Evolutionary conservation across 1,140 invertebrate genomes (phyloP).

Genomic region (Bactericera cockerelli): DNA sequence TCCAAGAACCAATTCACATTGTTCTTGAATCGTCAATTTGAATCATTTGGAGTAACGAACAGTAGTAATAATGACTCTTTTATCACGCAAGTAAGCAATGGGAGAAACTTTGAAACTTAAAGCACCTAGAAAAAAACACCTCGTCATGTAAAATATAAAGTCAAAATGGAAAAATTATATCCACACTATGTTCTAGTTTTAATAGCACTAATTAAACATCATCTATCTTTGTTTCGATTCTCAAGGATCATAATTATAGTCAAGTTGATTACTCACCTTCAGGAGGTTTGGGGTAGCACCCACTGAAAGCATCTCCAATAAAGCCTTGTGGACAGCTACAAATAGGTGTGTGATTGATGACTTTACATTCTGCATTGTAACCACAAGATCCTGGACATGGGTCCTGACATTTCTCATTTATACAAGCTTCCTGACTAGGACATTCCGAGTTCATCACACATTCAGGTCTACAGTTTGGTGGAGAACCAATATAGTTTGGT

Average conservation of each 20-base stretch:
- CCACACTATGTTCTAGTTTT: too few species aligned
- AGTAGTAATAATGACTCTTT: too few species aligned
- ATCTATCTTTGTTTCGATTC: constrained; percentile 21
- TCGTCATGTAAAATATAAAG: too few species aligned
- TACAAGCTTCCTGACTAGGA: constrained; percentile 47
- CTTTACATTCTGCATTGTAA: constrained; percentile 37
- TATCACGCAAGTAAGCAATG: too few species aligned
- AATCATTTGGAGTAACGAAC: too few species aligned
- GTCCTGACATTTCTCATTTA: constrained; percentile 51
- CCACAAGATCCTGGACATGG: constrained; percentile 58
- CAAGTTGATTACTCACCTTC: constrained; percentile 27
- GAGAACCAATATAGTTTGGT: constrained; percentile 39
- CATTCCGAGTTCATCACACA: constrained; percentile 56
- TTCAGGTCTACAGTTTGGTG: constrained; percentile 56
- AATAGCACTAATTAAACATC: too few species aligned
- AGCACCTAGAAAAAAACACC: too few species aligned
- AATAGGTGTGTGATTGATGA: constrained; percentile 38
- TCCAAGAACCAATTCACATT: too few species aligned
- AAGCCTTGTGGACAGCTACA: constrained; percentile 38
- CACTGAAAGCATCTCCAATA: constrained; percentile 40
- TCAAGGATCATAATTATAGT: not conserved
- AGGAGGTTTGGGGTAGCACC: constrained; percentile 33
- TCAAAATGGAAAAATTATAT: too few species aligned
- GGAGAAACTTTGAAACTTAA: too few species aligned
- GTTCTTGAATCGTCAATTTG: too few species aligned